Conservation (phyloP, 2,113 vertebrate species). For the Ardeotis arabs region DNA sequence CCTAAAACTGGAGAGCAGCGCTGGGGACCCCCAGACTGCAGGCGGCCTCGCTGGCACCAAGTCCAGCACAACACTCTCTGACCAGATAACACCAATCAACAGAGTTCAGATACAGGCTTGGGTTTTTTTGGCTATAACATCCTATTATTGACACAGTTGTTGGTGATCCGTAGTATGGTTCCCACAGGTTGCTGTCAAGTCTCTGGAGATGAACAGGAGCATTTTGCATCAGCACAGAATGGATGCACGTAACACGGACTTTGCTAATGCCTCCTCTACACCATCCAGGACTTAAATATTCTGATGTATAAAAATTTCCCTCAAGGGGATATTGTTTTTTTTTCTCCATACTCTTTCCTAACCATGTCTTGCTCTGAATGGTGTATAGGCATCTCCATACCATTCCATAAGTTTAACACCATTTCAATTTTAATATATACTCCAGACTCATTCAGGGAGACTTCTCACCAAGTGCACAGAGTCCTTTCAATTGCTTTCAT, state of each 20-base stretch:
- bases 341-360: background rate
- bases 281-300: background rate
- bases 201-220: background rate
- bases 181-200: background rate
- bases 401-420: background rate
- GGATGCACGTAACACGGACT: fast-evolving
- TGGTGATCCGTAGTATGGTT: background rate
- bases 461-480: background rate
- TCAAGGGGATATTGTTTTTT: fast-evolving
- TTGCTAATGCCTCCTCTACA: background rate
- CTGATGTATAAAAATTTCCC: background rate
- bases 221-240: background rate
- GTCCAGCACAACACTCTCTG: background rate
- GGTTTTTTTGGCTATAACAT: background rate
- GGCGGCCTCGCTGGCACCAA: background rate
- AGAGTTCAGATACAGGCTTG: background rate
- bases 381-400: background rate
- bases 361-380: background rate
- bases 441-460: background rate
- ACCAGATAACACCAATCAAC: background rate
- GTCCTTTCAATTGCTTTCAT: background rate
- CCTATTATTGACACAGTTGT: background rate
- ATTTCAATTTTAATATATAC: background rate
- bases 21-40: background rate
- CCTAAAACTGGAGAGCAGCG: background rate